These are phyloP conservation scores for Trichonephila clavipes DNA, from an alignment of 1,140 invertebrate species.

Conservation along the genomic window DNA sequence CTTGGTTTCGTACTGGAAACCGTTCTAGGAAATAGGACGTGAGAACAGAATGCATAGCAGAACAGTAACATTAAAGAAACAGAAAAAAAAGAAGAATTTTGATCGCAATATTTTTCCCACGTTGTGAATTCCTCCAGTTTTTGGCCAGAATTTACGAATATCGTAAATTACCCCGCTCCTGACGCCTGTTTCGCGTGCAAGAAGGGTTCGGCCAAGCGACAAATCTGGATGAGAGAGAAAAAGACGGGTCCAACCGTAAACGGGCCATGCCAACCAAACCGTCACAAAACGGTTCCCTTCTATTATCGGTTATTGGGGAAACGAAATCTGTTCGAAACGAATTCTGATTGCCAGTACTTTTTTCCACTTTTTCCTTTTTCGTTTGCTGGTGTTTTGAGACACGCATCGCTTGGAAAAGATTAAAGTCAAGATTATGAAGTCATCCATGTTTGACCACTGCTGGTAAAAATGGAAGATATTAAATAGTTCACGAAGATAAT, in stretches of 20 bases:
- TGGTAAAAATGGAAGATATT: not conserved
- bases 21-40: not conserved
- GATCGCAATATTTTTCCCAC: slow-evolving; percentile 45
- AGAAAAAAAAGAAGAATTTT: not conserved
- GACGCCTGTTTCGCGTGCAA: slow-evolving; percentile 5
- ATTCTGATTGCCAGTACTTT: slow-evolving; percentile 32
- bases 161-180: slow-evolving; percentile 26
- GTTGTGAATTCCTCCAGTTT: slow-evolving; percentile 4
- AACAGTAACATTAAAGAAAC: not conserved
- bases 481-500: too few species aligned
- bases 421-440: not conserved
- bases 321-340: slow-evolving; percentile 52
- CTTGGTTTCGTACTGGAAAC: not conserved
- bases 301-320: slow-evolving; percentile 60
- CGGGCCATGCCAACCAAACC: slow-evolving; percentile 35
- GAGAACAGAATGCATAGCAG: not conserved
- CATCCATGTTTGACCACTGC: slow-evolving; percentile 16
- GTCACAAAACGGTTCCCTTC: slow-evolving; percentile 36
- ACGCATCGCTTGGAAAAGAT: not conserved
- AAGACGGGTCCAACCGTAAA: not conserved
- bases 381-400: slow-evolving; percentile 21
- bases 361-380: not conserved
- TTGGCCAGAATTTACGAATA: slow-evolving; percentile 16
- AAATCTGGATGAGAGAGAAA: slow-evolving; percentile 5
- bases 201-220: not conserved